Base-by-base conservation (phyloP, 2,888 invertebrate species). In the Aporophyla nigra region DNA sequence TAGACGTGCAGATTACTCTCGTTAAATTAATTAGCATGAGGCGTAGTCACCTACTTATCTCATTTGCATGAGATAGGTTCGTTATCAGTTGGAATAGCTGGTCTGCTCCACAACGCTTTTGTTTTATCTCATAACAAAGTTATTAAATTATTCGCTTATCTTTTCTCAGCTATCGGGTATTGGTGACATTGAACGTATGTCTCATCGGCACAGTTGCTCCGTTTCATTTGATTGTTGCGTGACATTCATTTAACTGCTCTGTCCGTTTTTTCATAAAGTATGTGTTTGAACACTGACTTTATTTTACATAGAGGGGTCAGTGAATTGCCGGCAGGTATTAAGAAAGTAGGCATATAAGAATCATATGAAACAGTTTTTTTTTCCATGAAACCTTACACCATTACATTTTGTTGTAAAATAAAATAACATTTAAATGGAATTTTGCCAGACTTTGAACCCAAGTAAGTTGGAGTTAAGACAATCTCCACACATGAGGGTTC, bases 81-180 rank as follows among this genome's bases (percentile, higher is more conserved):
- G 67, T 80, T 83, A 82, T 83, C 84, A 71, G 70, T 67, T 40
- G 61, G 49, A 69, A 59, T 56, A 80, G 61, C 54, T 78, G 71
- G 66, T 73, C 53, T 78, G 66, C 68, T 76, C 53, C 61, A 67
- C 53, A 80, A 73, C 80, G 68, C 68, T 79, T 85, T 85, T 82
- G 70, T 71, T 72, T 83, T 86, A 85, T 78, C 74, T 67, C 53
- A 56, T 53, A 66, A 78, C 73, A 75, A 80, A 80, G 69, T 83
- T 56, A 75, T 85, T 86, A 78, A 86, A 81, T 78, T 82, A 78
- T 81, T 56, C 67, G 65, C 85, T 86, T 86, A 86, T 86, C 85
- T 72, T 66, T 75, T 74, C 63, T 59, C 59, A 74, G 76, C 58
- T 86, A 82, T 86, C 86, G 65, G 63, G 59, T 76, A 76, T 84